Base-by-base conservation (phyloP, 1,140 invertebrate species). In the Eurosta solidaginis region DNA sequence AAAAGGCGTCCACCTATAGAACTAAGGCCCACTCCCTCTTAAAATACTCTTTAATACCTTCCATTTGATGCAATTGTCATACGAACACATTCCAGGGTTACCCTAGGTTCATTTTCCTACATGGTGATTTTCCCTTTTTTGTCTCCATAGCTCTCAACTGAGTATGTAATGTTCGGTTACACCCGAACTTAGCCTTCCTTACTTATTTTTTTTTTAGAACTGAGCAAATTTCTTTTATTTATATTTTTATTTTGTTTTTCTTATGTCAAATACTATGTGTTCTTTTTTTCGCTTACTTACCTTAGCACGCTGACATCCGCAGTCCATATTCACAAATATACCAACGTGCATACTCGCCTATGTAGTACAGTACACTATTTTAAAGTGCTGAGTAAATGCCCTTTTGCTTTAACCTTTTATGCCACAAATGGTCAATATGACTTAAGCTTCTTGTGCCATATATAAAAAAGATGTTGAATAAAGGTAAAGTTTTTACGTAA, bases 361-460 rank as follows among this genome's bases (percentile, higher is more conserved):
- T 40, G 29, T 36, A 20, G 4, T 36, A 75, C 20, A 45, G 47
- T 75, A 73, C 17, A 36, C 27, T 42, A 73, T 22, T 4, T 52
- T 52, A 22, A 7, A 52, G 49, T 52, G 49, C 49, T n/a, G 49
- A n/a, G 25, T 49, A 52, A 40, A 10, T 68, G 59, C 59, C 59
- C 59, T 68, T 17, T 33, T 68, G 33, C 33, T 33, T 68, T 68
- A 68, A 68, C 59, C 59, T 68, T 68, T 75, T 75, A 75, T 75
- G 74, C 74, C 74, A 29, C 42, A 75, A 75, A 75, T 75, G 74
- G 74, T 75, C 74, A 75, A 75, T 75, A 75, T 75, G 74, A 75
- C 74, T 74, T 74, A 59, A 59, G 54, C 54, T 68, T 68, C 59
- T 17, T 68, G 59, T 4, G 5, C 27, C 20, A 22, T 33, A 63